These are phyloP conservation scores for Escarpia spicata DNA, from an alignment of 2,888 invertebrate genomes.

Conservation along the genomic window DNA sequence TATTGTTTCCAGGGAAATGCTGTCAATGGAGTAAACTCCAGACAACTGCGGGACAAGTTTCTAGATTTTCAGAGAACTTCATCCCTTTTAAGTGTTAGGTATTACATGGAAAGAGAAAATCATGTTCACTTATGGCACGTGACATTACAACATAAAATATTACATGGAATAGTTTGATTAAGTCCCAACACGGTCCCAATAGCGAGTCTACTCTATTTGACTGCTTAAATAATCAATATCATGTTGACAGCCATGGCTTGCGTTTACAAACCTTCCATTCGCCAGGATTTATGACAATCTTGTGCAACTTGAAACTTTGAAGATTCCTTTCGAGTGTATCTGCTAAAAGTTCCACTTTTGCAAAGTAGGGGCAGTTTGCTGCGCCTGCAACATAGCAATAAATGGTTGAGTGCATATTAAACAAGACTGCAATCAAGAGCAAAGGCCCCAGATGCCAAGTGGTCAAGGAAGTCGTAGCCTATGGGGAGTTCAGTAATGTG, in stretches of 20 bases:
- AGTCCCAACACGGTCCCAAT: neutral
- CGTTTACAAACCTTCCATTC: slow-evolving; percentile 56
- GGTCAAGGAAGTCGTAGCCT: too few species aligned
- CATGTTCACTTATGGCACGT: neutral
- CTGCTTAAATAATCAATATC: neutral
- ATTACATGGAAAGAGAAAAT: too few species aligned
- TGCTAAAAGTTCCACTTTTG: slow-evolving; percentile 61
- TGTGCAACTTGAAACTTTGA: slow-evolving; percentile 62
- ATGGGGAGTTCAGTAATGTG: too few species aligned
- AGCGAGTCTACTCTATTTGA: too few species aligned
- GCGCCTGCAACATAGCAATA: slow-evolving; percentile 48
- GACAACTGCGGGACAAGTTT: neutral
- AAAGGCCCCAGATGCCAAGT: too few species aligned
- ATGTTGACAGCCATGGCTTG: neutral
- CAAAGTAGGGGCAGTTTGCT: slow-evolving; percentile 64
- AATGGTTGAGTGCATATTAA: neutral
- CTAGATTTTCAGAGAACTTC: too few species aligned
- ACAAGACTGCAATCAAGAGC: too few species aligned
- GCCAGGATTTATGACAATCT: slow-evolving; percentile 58
- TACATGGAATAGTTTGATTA: neutral
- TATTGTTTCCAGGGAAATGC: too few species aligned
- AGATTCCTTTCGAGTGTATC: slow-evolving; percentile 59
- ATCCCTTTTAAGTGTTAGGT: too few species aligned
- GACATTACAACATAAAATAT: neutral
- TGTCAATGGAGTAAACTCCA: neutral